Base-by-base conservation (phyloP, 2,797 vertebrate genomes). In the Sebastes steindachneri region DNA sequence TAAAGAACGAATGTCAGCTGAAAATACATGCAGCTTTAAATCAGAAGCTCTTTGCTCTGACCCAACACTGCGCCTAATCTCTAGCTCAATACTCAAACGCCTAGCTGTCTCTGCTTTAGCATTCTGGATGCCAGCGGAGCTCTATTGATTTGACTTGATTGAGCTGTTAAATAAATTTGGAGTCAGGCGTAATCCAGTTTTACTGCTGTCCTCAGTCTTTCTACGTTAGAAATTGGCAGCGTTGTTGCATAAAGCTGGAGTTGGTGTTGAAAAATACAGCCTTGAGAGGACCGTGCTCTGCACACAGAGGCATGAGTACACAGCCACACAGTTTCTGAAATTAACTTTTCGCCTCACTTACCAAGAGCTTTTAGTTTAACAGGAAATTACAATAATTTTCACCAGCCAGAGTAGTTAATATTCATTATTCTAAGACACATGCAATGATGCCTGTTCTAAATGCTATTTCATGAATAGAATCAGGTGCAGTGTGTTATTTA, bases 121-220 rank as follows among this genome's bases (percentile, higher is more conserved):
- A 90, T 91, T 89, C 89, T 54, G 75, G 21, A 63, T 48, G 71
- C 75, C 79, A 58, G 70, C 5, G 54, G 48, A n/a, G 72, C 77
- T 77, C n/a, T 85, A 90, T 92, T 89, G 92, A 91, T 92, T 90
- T 77, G 80, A 81, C 84, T 90, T 85, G 87, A 92, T 89, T 90
- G 88, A 91, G 86, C 87, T 86, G 89, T 93, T 92, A 90, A 92
- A 89, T 93, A 84, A 80, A 90, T 93, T 88, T 85, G 28, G 79
- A 88, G 69, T 88, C 67, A 62, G 86, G 72, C 53, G 7, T 85
- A 76, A 87, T 89, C 80, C 79, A 86, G 88, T 91, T 90, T 88
- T 75, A 73, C 77, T 60, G 68, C 83, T 73, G 79, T 89, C 82
- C 64, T 65, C 82, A 3, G 73, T 85, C 88, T 85, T 83, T 86